These are phyloP conservation scores for Diuraphis noxia DNA, from an alignment of 1,140 invertebrate genomes.

Conservation along the genomic window DNA sequence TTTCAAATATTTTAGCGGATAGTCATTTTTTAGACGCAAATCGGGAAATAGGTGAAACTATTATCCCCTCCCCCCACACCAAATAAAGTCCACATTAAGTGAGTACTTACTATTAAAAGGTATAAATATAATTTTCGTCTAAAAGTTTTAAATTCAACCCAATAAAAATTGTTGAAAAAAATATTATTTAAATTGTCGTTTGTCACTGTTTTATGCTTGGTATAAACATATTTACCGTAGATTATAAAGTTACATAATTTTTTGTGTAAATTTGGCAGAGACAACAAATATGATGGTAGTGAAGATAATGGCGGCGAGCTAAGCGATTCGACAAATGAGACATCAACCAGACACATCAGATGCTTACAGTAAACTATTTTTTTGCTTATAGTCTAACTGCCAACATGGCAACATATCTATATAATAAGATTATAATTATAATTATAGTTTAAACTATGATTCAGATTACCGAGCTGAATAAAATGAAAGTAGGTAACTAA, in stretches of 20 bases:
- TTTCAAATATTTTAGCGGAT: not conserved
- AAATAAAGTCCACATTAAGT: too few species aligned
- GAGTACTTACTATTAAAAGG: too few species aligned
- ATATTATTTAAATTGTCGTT: too few species aligned
- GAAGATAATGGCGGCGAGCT: not conserved
- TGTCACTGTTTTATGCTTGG: too few species aligned
- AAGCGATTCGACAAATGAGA: not conserved
- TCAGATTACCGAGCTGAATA: not conserved
- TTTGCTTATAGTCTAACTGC: not conserved
- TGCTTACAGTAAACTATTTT: not conserved
- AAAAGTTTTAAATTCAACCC: too few species aligned
- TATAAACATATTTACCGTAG: too few species aligned
- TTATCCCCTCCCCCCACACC: too few species aligned
- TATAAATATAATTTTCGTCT: too few species aligned
- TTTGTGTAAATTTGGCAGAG: not conserved
- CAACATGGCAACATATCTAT: not conserved
- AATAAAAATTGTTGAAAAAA: too few species aligned
- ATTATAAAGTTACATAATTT: not conserved
- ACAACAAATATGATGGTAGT: not conserved
- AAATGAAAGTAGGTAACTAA: not conserved
- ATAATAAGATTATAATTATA: not conserved
- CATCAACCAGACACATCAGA: not conserved
- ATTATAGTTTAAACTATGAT: not conserved
- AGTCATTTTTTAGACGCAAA: too few species aligned
- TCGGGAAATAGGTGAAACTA: too few species aligned